A percentile compares a stretch with the other conserved stretches of the same genome.
phyloP scores from a whole-genome alignment of 1,140 invertebrate genomes.

The Pseudomyrmex dendroicus region DNA sequence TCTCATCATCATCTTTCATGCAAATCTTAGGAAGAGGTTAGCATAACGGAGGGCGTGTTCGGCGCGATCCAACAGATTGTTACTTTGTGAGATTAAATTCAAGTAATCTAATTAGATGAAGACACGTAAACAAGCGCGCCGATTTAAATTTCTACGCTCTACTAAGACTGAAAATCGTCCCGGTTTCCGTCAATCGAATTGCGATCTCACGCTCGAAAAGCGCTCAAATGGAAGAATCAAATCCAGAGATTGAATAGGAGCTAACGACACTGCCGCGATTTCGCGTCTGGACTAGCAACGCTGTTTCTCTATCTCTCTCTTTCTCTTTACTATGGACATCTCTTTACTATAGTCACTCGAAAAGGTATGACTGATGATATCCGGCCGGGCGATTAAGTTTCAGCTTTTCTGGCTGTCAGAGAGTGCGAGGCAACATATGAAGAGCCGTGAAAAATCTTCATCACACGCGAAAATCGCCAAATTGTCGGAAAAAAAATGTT shows the following conservation, averaged over 20 bases:
- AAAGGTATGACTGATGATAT: conserved; percentile 30
- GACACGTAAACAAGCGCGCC: conserved; percentile 40
- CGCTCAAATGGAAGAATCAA: conserved; percentile 50
- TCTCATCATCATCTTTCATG: background rate
- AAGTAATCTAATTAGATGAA: conserved; percentile 51
- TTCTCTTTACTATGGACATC: no score
- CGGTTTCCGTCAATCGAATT: no score
- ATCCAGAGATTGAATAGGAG: conserved; percentile 44
- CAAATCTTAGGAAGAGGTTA: background rate
- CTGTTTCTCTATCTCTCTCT: background rate
- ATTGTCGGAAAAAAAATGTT: background rate
- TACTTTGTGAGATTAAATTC: conserved; percentile 48
- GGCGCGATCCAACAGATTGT: conserved; percentile 36
- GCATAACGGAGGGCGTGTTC: conserved; percentile 4
- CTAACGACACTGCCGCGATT: conserved; percentile 53
- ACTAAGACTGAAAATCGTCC: background rate
- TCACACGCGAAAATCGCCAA: background rate
- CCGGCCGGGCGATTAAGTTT: conserved; percentile 34
- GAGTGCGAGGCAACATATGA: background rate
- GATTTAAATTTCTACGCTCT: conserved; percentile 44
- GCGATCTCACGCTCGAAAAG: conserved; percentile 29
- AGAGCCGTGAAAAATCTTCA: background rate
- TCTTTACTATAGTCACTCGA: background rate
- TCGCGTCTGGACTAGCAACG: conserved; percentile 15
- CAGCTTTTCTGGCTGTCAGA: background rate